A percentile compares a stretch with the other conserved stretches of the same genome.
phyloP scores from a whole-genome alignment of 2,797 vertebrate species.

The Echiichthys vipera region DNA sequence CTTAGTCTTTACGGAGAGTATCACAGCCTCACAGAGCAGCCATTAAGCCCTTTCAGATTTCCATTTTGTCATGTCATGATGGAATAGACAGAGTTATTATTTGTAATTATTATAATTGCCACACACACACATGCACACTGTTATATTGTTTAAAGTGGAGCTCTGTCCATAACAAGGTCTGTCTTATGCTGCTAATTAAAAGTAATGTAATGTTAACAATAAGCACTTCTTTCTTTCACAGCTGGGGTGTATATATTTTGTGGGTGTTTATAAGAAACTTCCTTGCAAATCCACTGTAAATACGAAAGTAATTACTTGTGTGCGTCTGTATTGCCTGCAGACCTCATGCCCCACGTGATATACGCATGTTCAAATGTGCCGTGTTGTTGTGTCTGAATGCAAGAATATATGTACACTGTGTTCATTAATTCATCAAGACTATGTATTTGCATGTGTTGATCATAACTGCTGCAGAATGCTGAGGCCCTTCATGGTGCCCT shows the following conservation, averaged over 20 bases:
- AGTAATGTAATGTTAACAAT: slow-evolving; percentile 13
- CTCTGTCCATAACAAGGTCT: background rate
- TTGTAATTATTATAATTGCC: slow-evolving; percentile 5
- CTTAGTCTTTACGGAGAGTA: background rate
- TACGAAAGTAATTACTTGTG: slow-evolving; percentile 20
- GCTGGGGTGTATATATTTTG: background rate
- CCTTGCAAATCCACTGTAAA: background rate
- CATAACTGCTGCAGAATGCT: slow-evolving; percentile 24
- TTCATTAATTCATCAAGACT: slow-evolving; percentile 6
- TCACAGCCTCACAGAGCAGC: background rate
- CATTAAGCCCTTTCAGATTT: background rate
- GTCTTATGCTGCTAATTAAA: slow-evolving; percentile 15
- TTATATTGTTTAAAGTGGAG: background rate
- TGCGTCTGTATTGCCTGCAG: background rate
- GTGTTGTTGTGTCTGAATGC: background rate
- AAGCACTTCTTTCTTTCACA: background rate
- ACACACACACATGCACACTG: background rate
- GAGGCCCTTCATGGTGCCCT: slow-evolving; percentile 23
- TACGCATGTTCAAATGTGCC: background rate
- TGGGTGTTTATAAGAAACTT: background rate
- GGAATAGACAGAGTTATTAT: background rate
- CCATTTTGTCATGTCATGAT: background rate
- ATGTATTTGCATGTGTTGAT: slow-evolving; percentile 30
- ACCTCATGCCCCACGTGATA: background rate
- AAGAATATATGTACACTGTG: background rate